phyloP scores from a whole-genome alignment of 2,113 vertebrate genomes.

The Erythrolamprus reginae region DNA sequence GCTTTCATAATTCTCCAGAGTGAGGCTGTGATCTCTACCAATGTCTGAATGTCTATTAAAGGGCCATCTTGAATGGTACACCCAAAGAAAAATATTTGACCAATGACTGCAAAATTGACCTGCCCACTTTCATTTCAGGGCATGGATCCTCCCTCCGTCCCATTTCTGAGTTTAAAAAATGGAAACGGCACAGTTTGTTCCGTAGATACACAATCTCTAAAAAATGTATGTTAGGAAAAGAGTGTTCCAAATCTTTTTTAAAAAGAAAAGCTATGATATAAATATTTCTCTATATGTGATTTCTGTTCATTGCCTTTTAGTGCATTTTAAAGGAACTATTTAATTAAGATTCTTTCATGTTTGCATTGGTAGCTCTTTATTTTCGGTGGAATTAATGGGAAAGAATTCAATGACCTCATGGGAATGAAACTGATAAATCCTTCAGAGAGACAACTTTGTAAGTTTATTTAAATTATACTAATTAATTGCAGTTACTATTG shows the following conservation, averaged over 20 bases:
- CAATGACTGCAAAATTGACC: not conserved
- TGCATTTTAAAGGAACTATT: not conserved
- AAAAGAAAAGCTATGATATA: not conserved
- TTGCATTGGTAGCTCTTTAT: conserved; percentile 61
- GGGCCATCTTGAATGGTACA: not conserved
- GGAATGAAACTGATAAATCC: conserved; percentile 72
- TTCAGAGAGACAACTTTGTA: conserved; percentile 73
- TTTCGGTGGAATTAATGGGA: conserved; percentile 68
- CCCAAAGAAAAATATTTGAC: not conserved
- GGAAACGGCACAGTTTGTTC: not conserved
- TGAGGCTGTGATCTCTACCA: not conserved
- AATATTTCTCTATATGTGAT: not conserved
- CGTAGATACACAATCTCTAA: not conserved
- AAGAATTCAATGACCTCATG: conserved; percentile 67
- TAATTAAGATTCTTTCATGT: not conserved
- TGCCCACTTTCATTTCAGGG: not conserved
- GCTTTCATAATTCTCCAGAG: not conserved
- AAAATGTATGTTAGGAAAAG: not conserved
- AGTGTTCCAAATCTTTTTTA: not conserved
- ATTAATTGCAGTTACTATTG: not conserved
- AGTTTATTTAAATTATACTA: not conserved
- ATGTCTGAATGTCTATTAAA: not conserved
- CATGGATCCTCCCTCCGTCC: not conserved
- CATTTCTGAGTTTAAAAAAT: not conserved
- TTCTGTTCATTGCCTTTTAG: not conserved